Base-by-base conservation (phyloP, 2,888 invertebrate species). In the Cantharis lateralis region DNA sequence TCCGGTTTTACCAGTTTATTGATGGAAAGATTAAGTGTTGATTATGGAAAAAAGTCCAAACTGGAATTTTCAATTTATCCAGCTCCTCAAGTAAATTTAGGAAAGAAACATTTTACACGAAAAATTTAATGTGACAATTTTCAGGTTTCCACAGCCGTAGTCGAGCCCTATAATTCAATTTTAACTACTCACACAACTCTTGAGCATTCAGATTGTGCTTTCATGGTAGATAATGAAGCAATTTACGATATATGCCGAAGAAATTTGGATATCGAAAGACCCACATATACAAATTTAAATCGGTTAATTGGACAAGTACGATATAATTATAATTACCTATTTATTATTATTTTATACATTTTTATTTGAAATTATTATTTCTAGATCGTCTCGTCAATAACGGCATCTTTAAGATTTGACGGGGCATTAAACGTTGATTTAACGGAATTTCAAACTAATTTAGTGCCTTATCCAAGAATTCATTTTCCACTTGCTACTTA, bases 61-160 rank as follows among this genome's bases (percentile, higher is more conserved):
- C 91, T 97, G 20, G 96, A 96, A 88, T 98, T 98, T 88, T 95
- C 96, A 74, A 95, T 98, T 83, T 98, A 98, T 87, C 98, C 98
- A 10, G 97, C 98, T 10, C 98, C 98, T 7, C 96, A 96, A 90
- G 96, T 95, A 89, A 86, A 28, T 28, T 88, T 80, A 61, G 9
- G 9, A 10, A 15, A 71, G 15, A 48, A 32, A 61, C 10, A 10
- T 10, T 1, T 48, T 48, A 7, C 7, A 48, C 48, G 7, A 48
- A 7, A 48, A n/a, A 5, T n/a, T n/a, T 5, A 48, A 48, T 48
- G n/a, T n/a, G 11, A 28, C 10, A 70, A 62, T 66, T 81, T 82
- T n/a, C 91, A 95, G 92, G 95, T 94, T 20, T 94, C 94, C 11
- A 94, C 94, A 7, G 94, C 94, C 15, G 94, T 95, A 2, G 94